These are phyloP conservation scores for Parasteatoda tepidariorum DNA, from an alignment of 1,140 invertebrate genomes.

Conservation along the genomic window DNA sequence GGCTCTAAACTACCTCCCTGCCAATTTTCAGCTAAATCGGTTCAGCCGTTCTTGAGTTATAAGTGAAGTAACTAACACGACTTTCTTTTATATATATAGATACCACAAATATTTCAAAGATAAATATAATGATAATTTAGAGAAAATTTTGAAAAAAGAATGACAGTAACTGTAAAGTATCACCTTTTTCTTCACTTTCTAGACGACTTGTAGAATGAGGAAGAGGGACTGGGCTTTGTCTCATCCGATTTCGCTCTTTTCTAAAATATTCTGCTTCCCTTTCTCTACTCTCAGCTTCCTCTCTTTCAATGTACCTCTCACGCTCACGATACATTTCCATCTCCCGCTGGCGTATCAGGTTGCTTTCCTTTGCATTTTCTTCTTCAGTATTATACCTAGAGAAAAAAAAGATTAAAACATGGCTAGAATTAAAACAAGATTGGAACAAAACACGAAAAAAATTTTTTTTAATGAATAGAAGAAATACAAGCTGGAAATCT, in stretches of 20 bases:
- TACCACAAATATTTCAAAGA: no score
- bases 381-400: constrained; percentile 27
- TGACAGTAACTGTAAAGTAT: no score
- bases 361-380: constrained; percentile 8
- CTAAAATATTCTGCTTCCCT: constrained; percentile 29
- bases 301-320: constrained; percentile 7
- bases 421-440: no score
- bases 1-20: no score
- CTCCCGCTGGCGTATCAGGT: constrained; percentile 15
- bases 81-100: no score
- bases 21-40: no score
- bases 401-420: neutral
- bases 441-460: no score
- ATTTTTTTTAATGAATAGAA: no score
- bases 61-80: no score
- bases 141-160: no score
- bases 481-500: no score
- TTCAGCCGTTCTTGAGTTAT: no score
- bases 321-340: neutral
- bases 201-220: constrained; percentile 3
- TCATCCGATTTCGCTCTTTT: constrained; percentile 19
- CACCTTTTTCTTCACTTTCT: constrained; percentile 48
- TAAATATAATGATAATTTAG: neutral
- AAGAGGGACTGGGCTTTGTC: constrained; percentile 27
- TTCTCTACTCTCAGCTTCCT: constrained; percentile 31